Base-by-base conservation (phyloP, 2,888 invertebrate genomes). In the Steinernema carpocapsae region DNA sequence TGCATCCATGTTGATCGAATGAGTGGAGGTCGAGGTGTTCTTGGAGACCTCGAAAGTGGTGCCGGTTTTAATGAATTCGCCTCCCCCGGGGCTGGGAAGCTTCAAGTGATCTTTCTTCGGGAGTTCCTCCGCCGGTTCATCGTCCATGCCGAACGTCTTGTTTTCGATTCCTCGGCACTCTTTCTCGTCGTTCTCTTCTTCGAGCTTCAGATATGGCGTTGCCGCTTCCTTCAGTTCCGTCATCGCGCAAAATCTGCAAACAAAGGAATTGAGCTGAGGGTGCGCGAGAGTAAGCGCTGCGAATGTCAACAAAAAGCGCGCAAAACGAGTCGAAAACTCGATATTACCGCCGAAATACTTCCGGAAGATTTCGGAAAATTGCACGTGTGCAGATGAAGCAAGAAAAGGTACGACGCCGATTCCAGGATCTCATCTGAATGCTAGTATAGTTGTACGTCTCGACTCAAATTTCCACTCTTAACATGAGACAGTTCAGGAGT, bases 1-100 rank as follows among this genome's bases (percentile, higher is more conserved):
- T 6, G 64, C 64, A n/a, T 64, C 64, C 32, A 64, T n/a, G 17
- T 64, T 64, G 64, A 64, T 64, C 64, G 64, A 64, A 32, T 64
- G 24, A 29, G 64, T 64, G 1, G 64, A 64, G 6, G 64, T 64
- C 26, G 64, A 64, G 12, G 64, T 64, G 17, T 32, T 64, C 32
- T 64, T 64, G 12, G 37, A 32, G 17, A 64, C 64, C 14, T 64
- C 64, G 32, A 64, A 64, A 2, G 64, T 64, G 32, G 64, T 64
- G 26, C 64, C 64, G 17, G 64, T 32, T 17, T 64, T 64, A 29
- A 64, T 64, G 64, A 64, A 64, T 32, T 32, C 64, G 37, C 37
- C 37, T 64, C 32, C 64, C 2, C 56, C 56, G 1, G 64, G 64
- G 32, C 64, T 64, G 4, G 64, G 64, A 10, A 64, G 37, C 29